Percentiles rank a stretch among this genome's conserved stretches.
Evolutionary conservation across 2,797 vertebrate genomes (phyloP).

Genomic region (Monodelphis domestica): DNA sequence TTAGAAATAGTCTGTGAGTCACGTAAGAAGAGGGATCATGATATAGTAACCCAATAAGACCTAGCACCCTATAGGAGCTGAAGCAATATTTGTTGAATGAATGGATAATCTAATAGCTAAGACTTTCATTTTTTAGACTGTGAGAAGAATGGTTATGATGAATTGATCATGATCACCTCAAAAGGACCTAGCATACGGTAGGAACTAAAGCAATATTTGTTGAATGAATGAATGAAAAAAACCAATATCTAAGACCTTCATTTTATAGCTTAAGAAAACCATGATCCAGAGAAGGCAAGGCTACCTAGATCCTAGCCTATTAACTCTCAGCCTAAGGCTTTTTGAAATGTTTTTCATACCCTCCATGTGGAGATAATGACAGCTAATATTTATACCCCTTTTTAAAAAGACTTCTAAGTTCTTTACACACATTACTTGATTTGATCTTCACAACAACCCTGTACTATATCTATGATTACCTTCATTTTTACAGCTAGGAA

Average conservation of each 20-base stretch:
- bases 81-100: neutral
- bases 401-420: neutral
- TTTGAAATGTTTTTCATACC: neutral
- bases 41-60: neutral
- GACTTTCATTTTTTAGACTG: neutral
- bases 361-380: neutral
- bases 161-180: neutral
- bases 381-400: neutral
- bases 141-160: neutral
- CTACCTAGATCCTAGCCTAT: neutral
- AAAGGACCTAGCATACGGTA: neutral
- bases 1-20: neutral
- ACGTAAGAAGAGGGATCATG: neutral
- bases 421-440: neutral
- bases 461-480: neutral
- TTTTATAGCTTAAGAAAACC: neutral
- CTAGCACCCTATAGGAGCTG: neutral
- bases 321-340: neutral
- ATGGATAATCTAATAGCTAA: neutral
- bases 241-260: neutral
- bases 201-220: neutral
- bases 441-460: neutral
- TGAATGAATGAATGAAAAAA: neutral
- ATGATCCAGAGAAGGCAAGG: neutral
- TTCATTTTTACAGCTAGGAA: neutral